phyloP scores from a whole-genome alignment of 1,140 invertebrate genomes.

The Leptopilina boulardi region DNA sequence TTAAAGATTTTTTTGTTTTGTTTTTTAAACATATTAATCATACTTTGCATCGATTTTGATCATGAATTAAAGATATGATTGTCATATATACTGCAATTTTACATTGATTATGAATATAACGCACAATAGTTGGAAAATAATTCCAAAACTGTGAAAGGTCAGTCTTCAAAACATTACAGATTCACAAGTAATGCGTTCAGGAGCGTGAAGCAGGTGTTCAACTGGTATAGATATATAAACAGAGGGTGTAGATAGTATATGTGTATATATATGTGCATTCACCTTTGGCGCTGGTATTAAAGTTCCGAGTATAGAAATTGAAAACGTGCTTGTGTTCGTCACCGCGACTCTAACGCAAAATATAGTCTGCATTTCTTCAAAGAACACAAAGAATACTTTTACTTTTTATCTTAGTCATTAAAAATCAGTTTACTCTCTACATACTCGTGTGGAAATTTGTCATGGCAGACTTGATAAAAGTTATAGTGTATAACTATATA shows the following conservation, averaged over 20 bases:
- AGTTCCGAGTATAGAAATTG: slow-evolving; percentile 58
- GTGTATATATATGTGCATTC: not conserved
- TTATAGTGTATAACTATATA: no score
- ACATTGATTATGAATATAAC: no score
- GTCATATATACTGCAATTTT: no score
- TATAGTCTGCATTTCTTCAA: not conserved
- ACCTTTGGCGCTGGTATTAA: slow-evolving; percentile 40
- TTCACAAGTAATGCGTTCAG: slow-evolving; percentile 44
- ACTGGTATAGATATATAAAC: slow-evolving; percentile 49
- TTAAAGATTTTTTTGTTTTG: no score
- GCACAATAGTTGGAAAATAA: not conserved
- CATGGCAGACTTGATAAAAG: no score
- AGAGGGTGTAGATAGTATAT: slow-evolving; percentile 25
- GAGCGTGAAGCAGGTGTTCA: slow-evolving; percentile 55
- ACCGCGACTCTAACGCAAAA: slow-evolving; percentile 38
- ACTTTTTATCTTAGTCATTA: slow-evolving; percentile 35
- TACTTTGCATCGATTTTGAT: no score
- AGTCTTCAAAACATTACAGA: slow-evolving; percentile 3
- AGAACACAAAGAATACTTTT: slow-evolving; percentile 25
- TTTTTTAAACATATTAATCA: no score
- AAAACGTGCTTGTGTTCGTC: slow-evolving; percentile 58
- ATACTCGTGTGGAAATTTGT: no score
- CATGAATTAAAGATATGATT: no score
- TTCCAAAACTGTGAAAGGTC: not conserved
- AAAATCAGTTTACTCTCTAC: slow-evolving; percentile 34